Base-by-base conservation (phyloP, 2,888 invertebrate species). In the Hofmannophila pseudospretella region DNA sequence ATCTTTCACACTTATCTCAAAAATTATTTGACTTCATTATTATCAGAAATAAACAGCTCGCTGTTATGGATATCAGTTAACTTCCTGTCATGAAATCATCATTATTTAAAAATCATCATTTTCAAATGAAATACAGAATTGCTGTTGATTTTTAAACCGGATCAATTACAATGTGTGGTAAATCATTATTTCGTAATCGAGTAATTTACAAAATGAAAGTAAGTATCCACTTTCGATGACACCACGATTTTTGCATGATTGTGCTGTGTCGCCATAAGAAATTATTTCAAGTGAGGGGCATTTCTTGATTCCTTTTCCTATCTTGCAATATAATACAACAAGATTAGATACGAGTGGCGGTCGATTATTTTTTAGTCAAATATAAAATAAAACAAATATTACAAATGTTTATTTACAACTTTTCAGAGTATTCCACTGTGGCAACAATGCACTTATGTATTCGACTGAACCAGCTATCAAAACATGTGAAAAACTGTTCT, bases 181-280 rank as follows among this genome's bases (percentile, higher is more conserved):
- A 23, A 23, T 23, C 5, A 23, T 23, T n/a, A 23, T 4, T 23
- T 23, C 14, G 13, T 14, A 27, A 27, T 27, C 7, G 11, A 11
- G 28, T 13, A 13, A 28, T 28, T 28, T 12, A 14, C 16, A 23
- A 28, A 28, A 12, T 12, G 28, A 28, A 28, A 28, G 28, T 28
- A 28, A 8, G 7, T 16, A n/a, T 16, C 16, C 16, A 16, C 5
- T 3, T 16, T 5, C 16, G 16, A 16, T 16, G 16, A 16, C 16
- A 16, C 16, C 3, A 16, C 16, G 5, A n/a, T n/a, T 16, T 16
- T 16, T 16, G 5, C 5, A 23, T n/a, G 23, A 23, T 23, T 23
- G 8, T 23, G 23, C 23, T 23, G 23, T n/a, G 23, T 23, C 7
- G 23, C 7, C n/a, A 7, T n/a, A 23, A 3, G 23, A 16, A 23